A percentile compares a stretch with the other conserved stretches of the same genome.
These are phyloP conservation scores for Pseudopipra pipra DNA, from an alignment of 2,113 vertebrate genomes.

Conservation along the genomic window DNA sequence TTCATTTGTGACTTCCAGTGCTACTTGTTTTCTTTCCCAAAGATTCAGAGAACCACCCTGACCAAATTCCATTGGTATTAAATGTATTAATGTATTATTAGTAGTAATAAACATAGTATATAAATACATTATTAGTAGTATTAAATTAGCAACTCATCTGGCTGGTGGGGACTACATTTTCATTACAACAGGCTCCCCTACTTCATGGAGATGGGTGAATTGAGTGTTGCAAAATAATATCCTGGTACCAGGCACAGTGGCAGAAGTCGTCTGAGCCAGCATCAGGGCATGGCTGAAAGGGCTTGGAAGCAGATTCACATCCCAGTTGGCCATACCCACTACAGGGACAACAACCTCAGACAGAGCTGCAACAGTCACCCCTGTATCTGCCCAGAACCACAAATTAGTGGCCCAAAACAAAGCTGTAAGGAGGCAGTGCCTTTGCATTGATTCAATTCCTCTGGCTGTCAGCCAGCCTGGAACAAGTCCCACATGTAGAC, in stretches of 20 bases:
- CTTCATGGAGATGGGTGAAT: not conserved
- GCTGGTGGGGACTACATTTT: not conserved
- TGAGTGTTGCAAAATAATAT: not conserved
- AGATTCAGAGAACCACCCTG: not conserved
- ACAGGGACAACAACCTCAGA: not conserved
- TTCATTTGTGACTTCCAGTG: not conserved
- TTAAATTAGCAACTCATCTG: not conserved
- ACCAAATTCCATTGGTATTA: not conserved
- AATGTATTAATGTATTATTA: not conserved
- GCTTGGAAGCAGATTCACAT: not conserved
- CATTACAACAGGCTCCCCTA: not conserved
- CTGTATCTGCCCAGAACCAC: not conserved
- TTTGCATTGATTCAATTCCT: not conserved
- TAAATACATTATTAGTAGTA: not conserved
- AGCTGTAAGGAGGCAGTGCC: not conserved
- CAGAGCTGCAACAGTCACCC: not conserved
- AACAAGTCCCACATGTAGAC: not conserved
- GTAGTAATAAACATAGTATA: not conserved
- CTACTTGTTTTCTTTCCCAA: not conserved
- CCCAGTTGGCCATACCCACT: not conserved
- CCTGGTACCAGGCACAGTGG: accelerated
- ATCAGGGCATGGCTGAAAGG: not conserved
- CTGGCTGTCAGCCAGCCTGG: not conserved
- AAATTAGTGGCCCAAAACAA: not conserved
- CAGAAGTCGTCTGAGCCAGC: not conserved